Conservation (phyloP, 2,797 vertebrate genomes). For the Spinus olivaceus region DNA sequence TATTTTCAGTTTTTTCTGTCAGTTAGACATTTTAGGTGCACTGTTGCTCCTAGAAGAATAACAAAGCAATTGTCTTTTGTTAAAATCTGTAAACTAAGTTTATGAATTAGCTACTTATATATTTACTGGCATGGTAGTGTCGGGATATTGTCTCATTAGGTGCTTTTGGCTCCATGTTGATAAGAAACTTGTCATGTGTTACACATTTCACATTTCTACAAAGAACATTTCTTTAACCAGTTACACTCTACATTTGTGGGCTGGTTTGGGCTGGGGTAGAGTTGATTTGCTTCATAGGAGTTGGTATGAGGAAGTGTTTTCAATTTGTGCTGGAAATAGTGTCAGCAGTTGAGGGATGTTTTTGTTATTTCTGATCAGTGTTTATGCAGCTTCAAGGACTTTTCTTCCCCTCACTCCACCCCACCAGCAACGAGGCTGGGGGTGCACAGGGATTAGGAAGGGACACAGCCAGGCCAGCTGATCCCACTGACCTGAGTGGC, state of each 20-base stretch:
- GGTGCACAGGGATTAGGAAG: too few species aligned
- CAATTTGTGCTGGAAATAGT: not conserved
- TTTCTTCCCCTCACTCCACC: not conserved
- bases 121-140: not conserved
- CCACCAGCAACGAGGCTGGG: fast-evolving
- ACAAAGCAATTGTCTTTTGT: not conserved
- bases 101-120: not conserved
- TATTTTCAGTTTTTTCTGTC: not conserved
- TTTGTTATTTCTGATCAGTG: not conserved
- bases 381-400: not conserved
- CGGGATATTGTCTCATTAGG: not conserved
- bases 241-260: not conserved
- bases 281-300: not conserved
- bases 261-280: not conserved
- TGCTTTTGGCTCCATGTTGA: not conserved
- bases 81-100: not conserved
- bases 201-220: not conserved
- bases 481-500: fast-evolving
- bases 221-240: not conserved
- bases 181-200: not conserved
- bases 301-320: not conserved
- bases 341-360: fast-evolving
- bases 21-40: not conserved
- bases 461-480: not conserved
- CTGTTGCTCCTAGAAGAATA: not conserved